Evolutionary conservation across 2,797 vertebrate genomes (phyloP), one percentile per base, ranked within the genome.

Genomic region (Pseudochirops cupreus): DNA sequence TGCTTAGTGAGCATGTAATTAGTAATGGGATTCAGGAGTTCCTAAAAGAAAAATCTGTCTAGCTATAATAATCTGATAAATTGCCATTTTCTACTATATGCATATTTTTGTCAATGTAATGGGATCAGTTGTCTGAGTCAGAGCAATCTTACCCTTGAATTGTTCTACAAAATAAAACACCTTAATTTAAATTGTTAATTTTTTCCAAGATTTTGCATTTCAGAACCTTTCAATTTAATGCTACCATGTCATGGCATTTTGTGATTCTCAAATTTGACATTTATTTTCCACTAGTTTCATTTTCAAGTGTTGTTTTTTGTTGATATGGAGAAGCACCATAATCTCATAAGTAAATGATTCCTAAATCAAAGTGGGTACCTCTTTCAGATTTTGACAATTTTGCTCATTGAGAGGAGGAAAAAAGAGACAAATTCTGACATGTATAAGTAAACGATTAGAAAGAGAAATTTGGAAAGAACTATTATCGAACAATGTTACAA

Each of bases 31-130:
- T 33, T n/a, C 31, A n/a, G 62, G 33, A 16, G 14, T 4, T 67
- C 62, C 4, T 33, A 67, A 67, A 67, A n/a, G 4, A 67, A 67
- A 67, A n/a, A n/a, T 33, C 67, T 95, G 95, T 97, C 53, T 13
- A 95, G 39, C 5, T 58, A 82, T 53, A 0, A 18, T 9, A 96
- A 31, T 0, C 28, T 50, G 56, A 82, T 94, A 94, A 94, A 97
- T 95, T 96, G 54, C 9, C 0, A 3, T 96, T 97, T 94, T 12
- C 29, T 13, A 12, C 39, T 67, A n/a, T 11, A 92, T 62, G 46
- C 12, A 59, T 82, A 96, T 95, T 96, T 93, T 46, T 91, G 1
- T 90, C 96, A 56, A 50, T 91, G 53, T 74, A 95, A 94, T 10
- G 13, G 94, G 0, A 94, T 4, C 56, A 90, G 0, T 82, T 58